A percentile compares a stretch with the other conserved stretches of the same genome.
These are phyloP conservation scores for Urocitellus parryii DNA, from an alignment of 2,113 vertebrate species.

Conservation along the genomic window DNA sequence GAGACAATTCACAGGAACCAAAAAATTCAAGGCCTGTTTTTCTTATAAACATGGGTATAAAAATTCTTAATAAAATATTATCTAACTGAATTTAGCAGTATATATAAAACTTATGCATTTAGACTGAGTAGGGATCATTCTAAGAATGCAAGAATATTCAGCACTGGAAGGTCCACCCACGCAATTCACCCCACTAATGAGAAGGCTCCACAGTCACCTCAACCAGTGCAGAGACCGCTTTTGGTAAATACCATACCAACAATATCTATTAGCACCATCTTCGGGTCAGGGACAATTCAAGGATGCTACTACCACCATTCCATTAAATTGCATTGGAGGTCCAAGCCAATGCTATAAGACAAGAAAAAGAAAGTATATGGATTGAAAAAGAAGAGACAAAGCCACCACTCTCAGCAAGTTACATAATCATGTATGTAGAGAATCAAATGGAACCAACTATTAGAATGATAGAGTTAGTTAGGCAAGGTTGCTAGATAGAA, in stretches of 20 bases:
- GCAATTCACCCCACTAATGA: not conserved
- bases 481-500: not conserved
- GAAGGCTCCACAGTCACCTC: not conserved
- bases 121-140: not conserved
- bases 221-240: not conserved
- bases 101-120: not conserved
- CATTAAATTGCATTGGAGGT: not conserved
- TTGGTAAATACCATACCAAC: not conserved
- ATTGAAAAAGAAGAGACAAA: not conserved
- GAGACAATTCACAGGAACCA: not conserved
- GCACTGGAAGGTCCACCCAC: not conserved
- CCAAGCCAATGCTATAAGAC: not conserved
- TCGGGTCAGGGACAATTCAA: not conserved
- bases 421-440: not conserved
- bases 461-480: not conserved
- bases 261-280: not conserved
- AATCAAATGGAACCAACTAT: not conserved
- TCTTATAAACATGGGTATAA: not conserved
- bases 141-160: not conserved
- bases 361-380: not conserved
- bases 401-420: not conserved
- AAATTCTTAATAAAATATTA: not conserved
- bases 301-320: too few species aligned
- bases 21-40: not conserved
- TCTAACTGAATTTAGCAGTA: not conserved